Evolutionary conservation across 2,888 invertebrate species (phyloP), one percentile per base, ranked within the genome.

Genomic region (Orthosia cruda): DNA sequence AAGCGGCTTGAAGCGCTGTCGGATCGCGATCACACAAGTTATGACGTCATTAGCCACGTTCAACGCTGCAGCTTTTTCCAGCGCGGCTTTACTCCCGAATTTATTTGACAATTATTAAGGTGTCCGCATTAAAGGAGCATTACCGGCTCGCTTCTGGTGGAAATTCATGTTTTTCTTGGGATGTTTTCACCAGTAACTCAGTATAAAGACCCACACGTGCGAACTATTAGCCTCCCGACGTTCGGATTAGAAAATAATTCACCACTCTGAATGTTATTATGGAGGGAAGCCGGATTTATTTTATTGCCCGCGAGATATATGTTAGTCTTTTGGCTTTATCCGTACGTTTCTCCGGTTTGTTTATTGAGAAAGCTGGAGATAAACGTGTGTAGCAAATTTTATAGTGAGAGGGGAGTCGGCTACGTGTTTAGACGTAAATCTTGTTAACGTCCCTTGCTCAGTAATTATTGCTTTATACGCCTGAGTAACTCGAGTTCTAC

Each of bases 221-320:
- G 92, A 95, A 96, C 96, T 96, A 96, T 96, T 96, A 96, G 96
- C 96, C 94, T 93, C 94, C 94, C 93, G 93, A 90, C 93, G 91
- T 79, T 86, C 90, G 95, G 96, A 96, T 96, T 96, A 96, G 96
- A 96, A 96, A 96, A 96, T 96, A 96, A 96, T 96, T 96, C 96
- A 96, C 92, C 94, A 90, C 94, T 93, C 93, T 93, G 94, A 95
- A 96, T 95, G 96, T 96, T 96, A 96, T 96, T 96, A 96, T 95
- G 95, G 95, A 91, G 92, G 92, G 88, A 92, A 91, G 93, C 88
- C 89, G 95, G 96, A 96, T 96, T 96, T 96, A 96, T 96, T 96
- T 96, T 96, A 96, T 95, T 94, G 95, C 94, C 49, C 88, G 84
- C 87, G 93, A 95, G 95, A 96, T 95, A 94, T 95, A 95, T 93